Evolutionary conservation across 2,888 invertebrate species (phyloP), one percentile per base, ranked within the genome.

Genomic region (Diogma glabrata): DNA sequence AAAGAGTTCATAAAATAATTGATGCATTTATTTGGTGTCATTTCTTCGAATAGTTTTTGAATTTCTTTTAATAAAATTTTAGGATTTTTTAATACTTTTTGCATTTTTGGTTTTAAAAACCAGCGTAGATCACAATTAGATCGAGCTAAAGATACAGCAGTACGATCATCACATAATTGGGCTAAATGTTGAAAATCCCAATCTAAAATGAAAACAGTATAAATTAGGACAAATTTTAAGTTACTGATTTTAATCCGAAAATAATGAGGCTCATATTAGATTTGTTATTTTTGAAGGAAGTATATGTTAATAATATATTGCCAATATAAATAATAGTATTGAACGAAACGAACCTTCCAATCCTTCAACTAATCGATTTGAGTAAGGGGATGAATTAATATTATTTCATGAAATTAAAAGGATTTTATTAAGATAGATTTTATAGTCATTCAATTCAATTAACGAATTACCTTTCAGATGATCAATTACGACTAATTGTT

Each of bases 101-200:
- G 71, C 43, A 75, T 69, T 1, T 82, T 82, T 4, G 87, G 82
- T 8, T 82, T 81, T 33, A 84, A 66, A 63, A 92, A 90, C 65
- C 87, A 84, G 50, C 84, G 75, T 12, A 76, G 67, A 67, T 90
- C 85, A 3, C 78, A 81, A 36, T 79, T 78, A 3, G 81, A 79
- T 57, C 90, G 74, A 0, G 92, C 90, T 49, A 93, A 72, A 3
- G 83, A 79, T 1, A 89, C 79, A 3, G 87, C 84, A 1, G 88
- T 88, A 57, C 77, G 74, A 45, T 79, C 76, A 70, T 89, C 85
- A 58, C 87, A 76, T 56, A 84, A 82, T 69, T 89, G 87, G 5
- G 91, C 87, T 53, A 92, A 74, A 60, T 84, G 81, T 49, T 75
- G 71, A 62, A 79, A 87, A 59, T 87, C 78, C 79, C 79, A 79